These are phyloP conservation scores for Cenopis cana DNA, from an alignment of 2,888 invertebrate genomes.

Conservation along the genomic window DNA sequence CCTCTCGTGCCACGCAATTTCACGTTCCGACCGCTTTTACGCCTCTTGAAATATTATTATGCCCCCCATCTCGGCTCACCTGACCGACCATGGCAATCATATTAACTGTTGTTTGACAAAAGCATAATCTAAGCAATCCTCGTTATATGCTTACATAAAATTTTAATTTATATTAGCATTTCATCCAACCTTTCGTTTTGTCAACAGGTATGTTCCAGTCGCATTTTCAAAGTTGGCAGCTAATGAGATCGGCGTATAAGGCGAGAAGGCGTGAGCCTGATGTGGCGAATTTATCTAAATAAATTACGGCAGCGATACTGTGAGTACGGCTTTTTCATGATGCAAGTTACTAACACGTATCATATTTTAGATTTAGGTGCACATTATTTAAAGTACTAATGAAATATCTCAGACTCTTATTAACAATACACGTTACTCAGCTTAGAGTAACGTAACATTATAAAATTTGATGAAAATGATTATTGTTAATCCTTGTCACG, in stretches of 20 bases:
- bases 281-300: conserved; percentile 59
- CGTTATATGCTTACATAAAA: conserved; percentile 58
- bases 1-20: conserved; percentile 58
- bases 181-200: conserved; percentile 60
- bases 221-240: conserved; percentile 48
- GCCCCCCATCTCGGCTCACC: conserved; percentile 58
- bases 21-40: conserved; percentile 62
- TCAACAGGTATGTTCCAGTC: conserved; percentile 65
- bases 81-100: conserved; percentile 61
- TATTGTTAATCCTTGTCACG: conserved; percentile 22
- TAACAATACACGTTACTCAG: not conserved
- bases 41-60: conserved; percentile 67
- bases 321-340: conserved; percentile 35
- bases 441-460: not conserved
- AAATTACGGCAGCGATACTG: conserved; percentile 56
- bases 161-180: conserved; percentile 61
- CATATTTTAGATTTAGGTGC: conserved; percentile 61
- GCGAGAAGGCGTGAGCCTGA: conserved; percentile 51
- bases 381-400: conserved; percentile 56
- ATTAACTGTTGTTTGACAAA: conserved; percentile 65
- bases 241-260: conserved; percentile 53
- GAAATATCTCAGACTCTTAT: conserved; percentile 26
- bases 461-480: conserved; percentile 10
- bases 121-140: conserved; percentile 54
- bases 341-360: conserved; percentile 48